These are phyloP conservation scores for Nyctibius grandis DNA, from an alignment of 2,797 vertebrate species.

Conservation along the genomic window DNA sequence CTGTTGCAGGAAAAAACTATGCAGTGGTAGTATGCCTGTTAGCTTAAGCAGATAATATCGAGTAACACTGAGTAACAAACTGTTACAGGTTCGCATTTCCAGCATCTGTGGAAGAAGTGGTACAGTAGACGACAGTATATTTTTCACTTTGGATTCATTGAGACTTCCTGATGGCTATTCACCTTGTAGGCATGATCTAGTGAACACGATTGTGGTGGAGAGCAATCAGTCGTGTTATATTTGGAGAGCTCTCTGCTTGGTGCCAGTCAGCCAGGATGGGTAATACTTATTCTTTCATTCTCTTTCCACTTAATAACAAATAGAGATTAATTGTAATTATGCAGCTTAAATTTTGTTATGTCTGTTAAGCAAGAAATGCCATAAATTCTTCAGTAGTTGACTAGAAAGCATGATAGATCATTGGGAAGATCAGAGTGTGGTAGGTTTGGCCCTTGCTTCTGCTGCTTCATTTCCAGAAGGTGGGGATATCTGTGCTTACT, in stretches of 20 bases:
- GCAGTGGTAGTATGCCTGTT: background rate
- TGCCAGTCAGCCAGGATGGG: slow-evolving; percentile 74
- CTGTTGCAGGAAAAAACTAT: background rate
- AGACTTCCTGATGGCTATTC: slow-evolving; percentile 80
- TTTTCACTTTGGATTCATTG: slow-evolving; percentile 88
- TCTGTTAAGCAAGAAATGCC: background rate
- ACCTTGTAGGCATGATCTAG: slow-evolving; percentile 78
- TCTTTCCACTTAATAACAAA: background rate
- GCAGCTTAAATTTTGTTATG: background rate
- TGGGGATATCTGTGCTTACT: background rate
- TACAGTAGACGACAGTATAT: slow-evolving; percentile 85
- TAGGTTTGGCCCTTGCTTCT: background rate
- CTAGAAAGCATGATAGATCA: background rate
- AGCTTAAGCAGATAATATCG: background rate
- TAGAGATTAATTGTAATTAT: background rate
- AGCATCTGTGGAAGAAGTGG: slow-evolving; percentile 81
- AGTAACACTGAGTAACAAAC: background rate
- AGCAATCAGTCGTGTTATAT: slow-evolving; percentile 88
- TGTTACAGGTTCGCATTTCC: slow-evolving; percentile 82
- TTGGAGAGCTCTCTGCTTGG: slow-evolving; percentile 93
- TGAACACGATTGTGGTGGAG: slow-evolving; percentile 89
- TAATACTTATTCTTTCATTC: slow-evolving; percentile 34
- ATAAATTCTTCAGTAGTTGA: background rate
- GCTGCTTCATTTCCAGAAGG: background rate
- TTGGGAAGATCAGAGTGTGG: background rate